Conservation (phyloP, 2,888 invertebrate species). For the Orthosia gothica region DNA sequence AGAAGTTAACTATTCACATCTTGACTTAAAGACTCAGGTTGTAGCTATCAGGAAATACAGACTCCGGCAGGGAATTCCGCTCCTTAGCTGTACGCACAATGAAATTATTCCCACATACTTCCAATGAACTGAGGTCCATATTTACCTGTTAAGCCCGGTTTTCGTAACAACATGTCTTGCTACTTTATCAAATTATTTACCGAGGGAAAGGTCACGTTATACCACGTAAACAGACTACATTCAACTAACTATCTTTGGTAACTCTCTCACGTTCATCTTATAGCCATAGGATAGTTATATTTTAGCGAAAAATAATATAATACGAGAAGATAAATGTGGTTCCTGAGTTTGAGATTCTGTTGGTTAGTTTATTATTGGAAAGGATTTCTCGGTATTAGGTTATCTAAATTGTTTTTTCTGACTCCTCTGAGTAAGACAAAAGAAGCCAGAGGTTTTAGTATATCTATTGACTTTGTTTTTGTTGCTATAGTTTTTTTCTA, state of each 20-base stretch:
- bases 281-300: constrained; percentile 26
- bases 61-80: too few relatives aligned
- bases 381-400: not conserved
- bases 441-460: too few relatives aligned
- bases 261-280: constrained; percentile 43
- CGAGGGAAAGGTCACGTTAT: constrained; percentile 17
- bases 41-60: too few relatives aligned
- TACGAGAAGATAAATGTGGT: constrained; percentile 41
- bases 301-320: constrained; percentile 25
- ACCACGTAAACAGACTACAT: constrained; percentile 29
- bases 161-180: not conserved
- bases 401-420: not conserved
- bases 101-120: too few relatives aligned
- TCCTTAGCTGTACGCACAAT: too few relatives aligned
- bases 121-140: not conserved
- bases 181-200: constrained; percentile 30
- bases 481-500: too few relatives aligned
- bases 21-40: too few relatives aligned
- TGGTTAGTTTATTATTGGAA: not conserved
- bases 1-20: too few relatives aligned
- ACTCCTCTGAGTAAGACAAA: too few relatives aligned
- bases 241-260: constrained; percentile 12
- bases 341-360: constrained; percentile 7
- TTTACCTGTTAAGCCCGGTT: not conserved
- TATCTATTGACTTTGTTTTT: too few relatives aligned